phyloP scores from a whole-genome alignment of 2,113 vertebrate species.

The Takifugu bimaculatus region DNA sequence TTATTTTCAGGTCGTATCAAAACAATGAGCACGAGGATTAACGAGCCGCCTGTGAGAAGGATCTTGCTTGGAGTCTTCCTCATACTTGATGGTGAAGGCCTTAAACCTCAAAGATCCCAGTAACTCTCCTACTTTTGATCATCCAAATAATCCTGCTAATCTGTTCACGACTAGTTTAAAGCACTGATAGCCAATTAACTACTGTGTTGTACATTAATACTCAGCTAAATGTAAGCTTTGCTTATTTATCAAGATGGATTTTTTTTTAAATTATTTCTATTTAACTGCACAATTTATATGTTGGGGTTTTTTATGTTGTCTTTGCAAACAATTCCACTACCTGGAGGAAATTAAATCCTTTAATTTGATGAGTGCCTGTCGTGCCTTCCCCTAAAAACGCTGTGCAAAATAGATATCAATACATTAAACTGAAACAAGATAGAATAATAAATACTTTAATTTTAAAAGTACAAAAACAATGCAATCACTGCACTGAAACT shows the following conservation, averaged over 20 bases:
- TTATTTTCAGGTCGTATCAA: conserved; percentile 69
- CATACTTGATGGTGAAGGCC: conserved; percentile 42
- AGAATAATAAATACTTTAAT: neutral
- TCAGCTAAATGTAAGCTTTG: conserved; percentile 2
- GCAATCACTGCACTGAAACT: neutral
- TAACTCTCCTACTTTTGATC: neutral
- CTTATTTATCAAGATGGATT: conserved; percentile 1
- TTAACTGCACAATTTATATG: conserved; percentile 16
- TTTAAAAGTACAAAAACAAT: conserved; percentile 22
- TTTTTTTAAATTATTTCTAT: conserved; percentile 14
- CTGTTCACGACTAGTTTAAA: neutral
- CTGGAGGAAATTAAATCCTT: conserved; percentile 32
- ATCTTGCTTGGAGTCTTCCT: conserved; percentile 14
- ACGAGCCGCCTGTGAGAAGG: conserved; percentile 22
- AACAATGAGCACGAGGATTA: conserved; percentile 64
- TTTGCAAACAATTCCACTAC: conserved; percentile 8
- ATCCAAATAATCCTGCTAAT: neutral
- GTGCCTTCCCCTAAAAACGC: neutral
- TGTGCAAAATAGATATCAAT: neutral
- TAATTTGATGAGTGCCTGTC: conserved; percentile 2
- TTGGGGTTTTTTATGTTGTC: conserved; percentile 8
- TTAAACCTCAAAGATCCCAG: conserved; percentile 35
- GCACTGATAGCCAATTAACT: neutral
- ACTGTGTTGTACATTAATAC: neutral
- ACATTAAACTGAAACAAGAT: neutral